Evolutionary conservation across 2,797 vertebrate species (phyloP).

Genomic region (Manis pentadactyla): DNA sequence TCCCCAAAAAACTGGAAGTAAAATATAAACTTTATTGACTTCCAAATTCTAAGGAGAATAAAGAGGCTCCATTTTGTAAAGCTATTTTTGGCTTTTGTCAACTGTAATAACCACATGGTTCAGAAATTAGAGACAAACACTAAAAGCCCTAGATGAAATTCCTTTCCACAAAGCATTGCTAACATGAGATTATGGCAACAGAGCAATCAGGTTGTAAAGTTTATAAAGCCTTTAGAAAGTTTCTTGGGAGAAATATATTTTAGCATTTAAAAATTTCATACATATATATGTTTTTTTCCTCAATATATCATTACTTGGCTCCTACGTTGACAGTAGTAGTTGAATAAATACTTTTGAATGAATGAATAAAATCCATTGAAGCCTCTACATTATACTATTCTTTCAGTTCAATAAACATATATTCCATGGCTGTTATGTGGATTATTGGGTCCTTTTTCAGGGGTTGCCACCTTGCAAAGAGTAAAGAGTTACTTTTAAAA

Average conservation of each 20-base stretch:
- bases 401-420: background rate
- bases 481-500: background rate
- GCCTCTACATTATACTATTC: background rate
- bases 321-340: background rate
- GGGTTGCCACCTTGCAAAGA: background rate
- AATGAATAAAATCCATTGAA: slow-evolving; percentile 1
- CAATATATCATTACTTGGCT: background rate
- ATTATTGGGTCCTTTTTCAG: background rate
- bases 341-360: slow-evolving; percentile 15
- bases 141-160: slow-evolving; percentile 76
- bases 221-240: slow-evolving; percentile 63
- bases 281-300: background rate
- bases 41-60: slow-evolving; percentile 41
- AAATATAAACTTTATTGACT: slow-evolving; percentile 62
- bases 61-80: slow-evolving; percentile 56
- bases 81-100: slow-evolving; percentile 74
- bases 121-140: slow-evolving; percentile 46
- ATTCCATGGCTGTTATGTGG: background rate
- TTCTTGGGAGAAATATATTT: slow-evolving; percentile 55
- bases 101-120: slow-evolving; percentile 38
- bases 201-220: slow-evolving; percentile 7
- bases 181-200: background rate
- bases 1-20: background rate
- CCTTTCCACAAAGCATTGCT: slow-evolving; percentile 35
- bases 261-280: slow-evolving; percentile 34